These are phyloP conservation scores for Alfaro cultratus DNA, from an alignment of 2,797 vertebrate species.

Conservation along the genomic window DNA sequence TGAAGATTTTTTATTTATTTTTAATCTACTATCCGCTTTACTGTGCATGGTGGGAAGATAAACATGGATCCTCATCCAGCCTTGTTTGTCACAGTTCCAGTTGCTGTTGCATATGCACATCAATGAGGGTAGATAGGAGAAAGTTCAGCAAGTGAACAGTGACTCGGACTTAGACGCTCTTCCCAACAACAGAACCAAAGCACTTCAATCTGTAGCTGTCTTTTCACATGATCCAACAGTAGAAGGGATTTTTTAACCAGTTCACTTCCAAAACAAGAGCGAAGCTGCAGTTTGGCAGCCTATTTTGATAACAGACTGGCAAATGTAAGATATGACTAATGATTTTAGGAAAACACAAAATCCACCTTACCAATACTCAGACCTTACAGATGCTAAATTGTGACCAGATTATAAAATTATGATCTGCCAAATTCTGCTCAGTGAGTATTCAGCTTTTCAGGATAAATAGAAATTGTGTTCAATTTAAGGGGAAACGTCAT, in stretches of 20 bases:
- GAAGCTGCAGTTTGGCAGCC: neutral
- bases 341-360: neutral
- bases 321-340: neutral
- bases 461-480: neutral
- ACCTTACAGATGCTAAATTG: neutral
- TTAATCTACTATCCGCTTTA: no score
- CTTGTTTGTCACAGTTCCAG: neutral
- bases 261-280: neutral
- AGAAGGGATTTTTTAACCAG: neutral
- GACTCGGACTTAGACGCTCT: neutral
- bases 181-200: neutral
- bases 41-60: neutral
- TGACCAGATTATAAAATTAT: neutral
- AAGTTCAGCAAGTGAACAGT: neutral
- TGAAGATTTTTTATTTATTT: neutral
- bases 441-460: neutral
- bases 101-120: neutral
- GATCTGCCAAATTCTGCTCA: neutral
- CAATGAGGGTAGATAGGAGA: neutral
- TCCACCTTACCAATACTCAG: neutral
- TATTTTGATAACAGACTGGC: neutral
- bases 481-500: neutral
- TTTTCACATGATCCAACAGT: neutral
- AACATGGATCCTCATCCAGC: neutral
- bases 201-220: neutral